Evolutionary conservation across 2,113 vertebrate genomes (phyloP), one percentile per base, ranked within the genome.

Genomic region (Neogobius melanostomus): DNA sequence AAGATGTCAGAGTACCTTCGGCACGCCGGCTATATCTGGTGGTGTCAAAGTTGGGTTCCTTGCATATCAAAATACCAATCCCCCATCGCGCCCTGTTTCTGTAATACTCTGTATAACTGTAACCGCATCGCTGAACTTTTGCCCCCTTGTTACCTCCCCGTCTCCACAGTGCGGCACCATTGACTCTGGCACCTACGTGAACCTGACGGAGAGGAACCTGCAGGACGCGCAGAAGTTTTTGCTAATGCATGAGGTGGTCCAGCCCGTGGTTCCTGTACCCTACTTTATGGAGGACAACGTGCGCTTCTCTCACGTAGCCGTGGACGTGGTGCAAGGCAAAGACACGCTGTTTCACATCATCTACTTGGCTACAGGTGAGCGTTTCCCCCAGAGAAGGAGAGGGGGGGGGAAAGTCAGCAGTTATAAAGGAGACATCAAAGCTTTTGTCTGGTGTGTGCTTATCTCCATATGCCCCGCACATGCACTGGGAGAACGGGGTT

Each of bases 201-300:
- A 98, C 85, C 90, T 99, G 89, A 99, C 97, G 0, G 94, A 98
- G 59, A 93, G 97, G 66, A 99, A 96, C 89, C 94, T 99, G 80
- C 97, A 98, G 74, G 97, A 99, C 4, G 97, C 97, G 43, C 97
- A 99, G 86, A 98, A 95, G 87, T 98, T 98, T 88, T 91, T 99
- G 76, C 91, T 99, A 81, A 99, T 98, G 97, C 95, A 98, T 0
- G 97, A 98, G 64, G 97, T 98, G 8, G 90, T 98, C 51, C 97
- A 98, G 77, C 97, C 97, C 0, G 92, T 98, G 74, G 91, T 90
- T 67, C 87, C 95, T 0, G 86, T 95, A 80, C 97, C 97, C 0
- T 93, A 95, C 82, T 99, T 98, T 90, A 96, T 97, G 95, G 96
- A 99, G 87, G 97, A 98, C 88, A 95, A 93, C n/a, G 95, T 95